These are phyloP conservation scores for Muscidifurax raptorellus DNA, from an alignment of 1,140 invertebrate species.

Conservation along the genomic window DNA sequence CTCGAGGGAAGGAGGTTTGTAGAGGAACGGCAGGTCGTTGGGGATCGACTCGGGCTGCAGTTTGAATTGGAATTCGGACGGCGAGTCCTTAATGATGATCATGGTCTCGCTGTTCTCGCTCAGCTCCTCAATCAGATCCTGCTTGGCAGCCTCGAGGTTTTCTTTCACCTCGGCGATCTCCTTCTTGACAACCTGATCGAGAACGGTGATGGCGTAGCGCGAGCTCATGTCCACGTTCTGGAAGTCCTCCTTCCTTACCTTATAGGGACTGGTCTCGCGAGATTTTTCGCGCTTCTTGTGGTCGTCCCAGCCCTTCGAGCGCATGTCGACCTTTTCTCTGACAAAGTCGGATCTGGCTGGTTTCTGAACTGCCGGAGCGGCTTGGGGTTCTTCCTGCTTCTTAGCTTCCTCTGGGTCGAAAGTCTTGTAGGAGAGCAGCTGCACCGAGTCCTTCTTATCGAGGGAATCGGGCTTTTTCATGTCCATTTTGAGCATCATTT, in stretches of 20 bases:
- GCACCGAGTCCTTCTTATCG: conserved; percentile 3
- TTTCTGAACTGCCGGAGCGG: conserved; percentile 3
- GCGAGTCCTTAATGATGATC: conserved; percentile 79
- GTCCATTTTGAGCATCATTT: conserved; percentile 38
- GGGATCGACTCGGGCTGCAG: conserved; percentile 71
- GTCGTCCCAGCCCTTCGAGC: conserved; percentile 57
- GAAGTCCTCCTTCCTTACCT: conserved; percentile 83
- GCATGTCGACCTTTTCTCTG: conserved; percentile 54
- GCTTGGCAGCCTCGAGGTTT: conserved; percentile 80
- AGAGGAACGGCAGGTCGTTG: conserved; percentile 72
- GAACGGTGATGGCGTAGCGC: conserved; percentile 70
- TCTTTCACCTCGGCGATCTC: conserved; percentile 83
- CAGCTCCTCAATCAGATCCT: conserved; percentile 80
- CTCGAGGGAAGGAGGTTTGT: conserved; percentile 67
- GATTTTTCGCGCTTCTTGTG: conserved; percentile 57
- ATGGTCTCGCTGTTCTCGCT: conserved; percentile 73
- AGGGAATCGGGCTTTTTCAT: neutral
- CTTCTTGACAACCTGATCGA: conserved; percentile 77
- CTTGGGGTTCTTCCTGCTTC: neutral
- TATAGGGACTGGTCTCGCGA: conserved; percentile 78
- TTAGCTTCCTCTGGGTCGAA: conserved; percentile 38
- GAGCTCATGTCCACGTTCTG: conserved; percentile 75
- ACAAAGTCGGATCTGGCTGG: conserved; percentile 25
- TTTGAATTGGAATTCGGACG: conserved; percentile 84
- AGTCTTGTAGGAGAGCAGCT: conserved; percentile 42